A percentile compares a stretch with the other conserved stretches of the same genome.
These are phyloP conservation scores for Platyura marginata DNA, from an alignment of 1,140 invertebrate species.

Conservation along the genomic window DNA sequence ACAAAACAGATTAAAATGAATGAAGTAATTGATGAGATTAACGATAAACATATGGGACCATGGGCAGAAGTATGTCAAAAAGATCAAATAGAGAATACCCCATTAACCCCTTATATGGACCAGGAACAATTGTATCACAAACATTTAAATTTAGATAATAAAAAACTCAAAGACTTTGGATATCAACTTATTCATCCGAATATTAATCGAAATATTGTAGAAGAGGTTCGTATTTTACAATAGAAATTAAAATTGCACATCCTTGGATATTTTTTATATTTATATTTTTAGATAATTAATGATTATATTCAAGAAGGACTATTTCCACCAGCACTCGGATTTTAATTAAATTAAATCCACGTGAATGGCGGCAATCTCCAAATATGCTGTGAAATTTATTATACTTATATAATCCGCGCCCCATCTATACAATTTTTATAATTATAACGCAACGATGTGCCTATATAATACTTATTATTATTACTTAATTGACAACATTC, in stretches of 20 bases:
- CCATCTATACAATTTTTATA: too few relatives aligned
- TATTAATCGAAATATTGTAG: conserved; percentile 37
- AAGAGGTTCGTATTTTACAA: too few relatives aligned
- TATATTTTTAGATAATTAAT: not conserved
- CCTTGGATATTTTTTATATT: not conserved
- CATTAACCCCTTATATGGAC: conserved; percentile 69
- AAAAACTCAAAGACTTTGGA: conserved; percentile 39
- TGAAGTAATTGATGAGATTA: conserved; percentile 74
- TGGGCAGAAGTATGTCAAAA: conserved; percentile 71
- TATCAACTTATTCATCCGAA: conserved; percentile 34
- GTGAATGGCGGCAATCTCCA: too few relatives aligned
- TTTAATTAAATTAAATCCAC: too few relatives aligned
- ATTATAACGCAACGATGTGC: too few relatives aligned
- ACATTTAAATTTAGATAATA: conserved; percentile 54
- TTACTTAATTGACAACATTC: too few relatives aligned
- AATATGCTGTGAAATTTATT: too few relatives aligned
- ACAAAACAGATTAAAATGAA: too few relatives aligned
- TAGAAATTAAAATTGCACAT: conserved; percentile 2
- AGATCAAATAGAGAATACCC: conserved; percentile 62
- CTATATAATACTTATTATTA: too few relatives aligned
- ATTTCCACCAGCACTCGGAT: conserved; percentile 20
- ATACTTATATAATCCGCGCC: too few relatives aligned
- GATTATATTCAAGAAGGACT: conserved; percentile 11
- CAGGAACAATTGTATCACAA: conserved; percentile 62
- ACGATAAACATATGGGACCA: conserved; percentile 77